Evolutionary conservation across 2,797 vertebrate species (phyloP), one percentile per base, ranked within the genome.

Genomic region (Peromyscus melanophrys): DNA sequence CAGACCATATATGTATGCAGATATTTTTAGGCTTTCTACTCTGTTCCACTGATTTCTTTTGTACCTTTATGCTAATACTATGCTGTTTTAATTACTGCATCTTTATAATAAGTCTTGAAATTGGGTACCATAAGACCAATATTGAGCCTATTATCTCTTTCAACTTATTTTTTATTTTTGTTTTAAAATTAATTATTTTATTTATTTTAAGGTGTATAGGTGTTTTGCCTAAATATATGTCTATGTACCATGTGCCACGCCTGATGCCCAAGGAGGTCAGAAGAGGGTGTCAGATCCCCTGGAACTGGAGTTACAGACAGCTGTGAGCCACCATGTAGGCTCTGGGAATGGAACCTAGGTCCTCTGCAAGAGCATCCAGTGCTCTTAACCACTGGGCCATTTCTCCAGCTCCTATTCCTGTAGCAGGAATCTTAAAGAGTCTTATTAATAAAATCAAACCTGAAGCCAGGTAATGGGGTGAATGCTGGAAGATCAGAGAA

Each of bases 71-170:
- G 49, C 25, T 87, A 88, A 88, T 73, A 37, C 25, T 40, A 57
- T 16, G 7, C 21, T 57, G 67, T 17, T 73, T 73, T 88, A 73
- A 88, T 88, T 88, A 29, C 49, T 57, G 25, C 0, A 6, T 88
- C 67, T 57, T 88, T 40, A 73, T 57, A 86, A 17, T 69, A 73
- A 88, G n/a, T 88, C 85, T 57, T 73, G 85, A 88, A 88, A 88
- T 73, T 40, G 9, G 25, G 8, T 57, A 88, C 16, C 49, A 88
- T 29, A 87, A 57, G 5, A 40, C 5, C n/a, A 73, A 73, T 37
- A 73, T 87, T 40, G 49, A 40, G 9, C n/a, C 14, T 16, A 57
- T 57, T 57, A 73, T 57, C 49, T 55, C 85, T 40, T 87, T 59
- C n/a, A 59, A n/a, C n/a, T 82, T 59, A 57, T 80, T 25, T 80